These are phyloP conservation scores for Trichopoda pennipes DNA, from an alignment of 2,888 invertebrate species.

Conservation along the genomic window DNA sequence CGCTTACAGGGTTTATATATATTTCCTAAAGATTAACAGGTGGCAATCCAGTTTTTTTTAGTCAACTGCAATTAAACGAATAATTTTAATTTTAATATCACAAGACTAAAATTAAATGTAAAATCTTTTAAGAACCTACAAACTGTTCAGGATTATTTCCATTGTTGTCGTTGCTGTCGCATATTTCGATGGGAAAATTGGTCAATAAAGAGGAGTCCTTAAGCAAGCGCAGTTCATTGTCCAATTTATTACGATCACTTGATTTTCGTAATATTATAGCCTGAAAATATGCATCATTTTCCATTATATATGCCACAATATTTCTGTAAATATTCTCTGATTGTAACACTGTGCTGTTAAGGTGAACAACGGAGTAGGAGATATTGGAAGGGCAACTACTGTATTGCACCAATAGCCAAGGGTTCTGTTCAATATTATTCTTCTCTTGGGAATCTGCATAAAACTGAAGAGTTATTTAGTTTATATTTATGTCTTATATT, in stretches of 20 bases:
- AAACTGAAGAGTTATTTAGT: slow-evolving; percentile 1
- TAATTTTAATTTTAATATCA: no score
- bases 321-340: slow-evolving; percentile 73
- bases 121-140: no score
- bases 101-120: no score
- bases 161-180: neutral
- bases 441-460: slow-evolving; percentile 35
- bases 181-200: slow-evolving; percentile 25
- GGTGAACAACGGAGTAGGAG: slow-evolving; percentile 72
- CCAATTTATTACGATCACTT: slow-evolving; percentile 60
- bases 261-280: slow-evolving; percentile 74
- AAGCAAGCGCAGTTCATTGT: slow-evolving; percentile 61
- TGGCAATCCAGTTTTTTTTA: no score
- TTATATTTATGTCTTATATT: neutral
- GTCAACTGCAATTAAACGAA: no score
- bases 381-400: slow-evolving; percentile 71
- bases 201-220: slow-evolving; percentile 15
- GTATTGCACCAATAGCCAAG: slow-evolving; percentile 76
- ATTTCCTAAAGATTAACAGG: no score
- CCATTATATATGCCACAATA: slow-evolving; percentile 73
- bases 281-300: slow-evolving; percentile 70
- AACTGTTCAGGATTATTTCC: neutral
- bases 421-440: slow-evolving; percentile 50
- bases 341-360: slow-evolving; percentile 72
- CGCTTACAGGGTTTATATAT: slow-evolving; percentile 10